These are phyloP conservation scores for Drosophila infuscata DNA, from an alignment of 2,888 invertebrate genomes.

Conservation along the genomic window DNA sequence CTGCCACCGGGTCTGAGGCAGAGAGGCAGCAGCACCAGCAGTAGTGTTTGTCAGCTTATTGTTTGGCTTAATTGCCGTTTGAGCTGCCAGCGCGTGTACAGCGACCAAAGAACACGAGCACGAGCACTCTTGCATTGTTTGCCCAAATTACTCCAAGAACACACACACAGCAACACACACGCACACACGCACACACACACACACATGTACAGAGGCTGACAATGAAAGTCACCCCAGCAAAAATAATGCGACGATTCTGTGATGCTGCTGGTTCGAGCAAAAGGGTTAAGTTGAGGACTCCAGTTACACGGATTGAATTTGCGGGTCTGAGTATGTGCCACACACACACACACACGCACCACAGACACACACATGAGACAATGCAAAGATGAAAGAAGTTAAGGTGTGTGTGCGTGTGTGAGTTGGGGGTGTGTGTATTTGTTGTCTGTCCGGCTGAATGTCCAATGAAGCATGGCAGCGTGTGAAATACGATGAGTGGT, in stretches of 20 bases:
- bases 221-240: slow-evolving; percentile 59
- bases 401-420: slow-evolving; percentile 12
- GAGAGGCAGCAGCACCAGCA: not conserved
- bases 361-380: slow-evolving; percentile 62
- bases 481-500: slow-evolving; percentile 63
- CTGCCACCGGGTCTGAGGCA: slow-evolving; percentile 24
- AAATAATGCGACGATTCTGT: slow-evolving; percentile 32
- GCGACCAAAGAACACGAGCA: slow-evolving; percentile 17
- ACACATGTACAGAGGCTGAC: slow-evolving; percentile 21
- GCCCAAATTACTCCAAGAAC: slow-evolving; percentile 62
- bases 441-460: slow-evolving; percentile 26
- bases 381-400: slow-evolving; percentile 23
- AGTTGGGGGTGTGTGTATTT: not conserved
- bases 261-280: slow-evolving; percentile 49
- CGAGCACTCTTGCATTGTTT: slow-evolving; percentile 61
- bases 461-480: slow-evolving; percentile 77
- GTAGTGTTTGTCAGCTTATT: slow-evolving; percentile 72
- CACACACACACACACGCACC: slow-evolving; percentile 25
- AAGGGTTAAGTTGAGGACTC: slow-evolving; percentile 64
- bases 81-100: slow-evolving; percentile 58
- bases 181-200: slow-evolving; percentile 17
- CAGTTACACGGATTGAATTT: slow-evolving; percentile 56
- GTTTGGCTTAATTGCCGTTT: slow-evolving; percentile 74
- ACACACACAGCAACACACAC: slow-evolving; percentile 14
- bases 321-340: slow-evolving; percentile 47